Conservation (phyloP, 2,888 invertebrate genomes). For the Plagiodera versicolora region DNA sequence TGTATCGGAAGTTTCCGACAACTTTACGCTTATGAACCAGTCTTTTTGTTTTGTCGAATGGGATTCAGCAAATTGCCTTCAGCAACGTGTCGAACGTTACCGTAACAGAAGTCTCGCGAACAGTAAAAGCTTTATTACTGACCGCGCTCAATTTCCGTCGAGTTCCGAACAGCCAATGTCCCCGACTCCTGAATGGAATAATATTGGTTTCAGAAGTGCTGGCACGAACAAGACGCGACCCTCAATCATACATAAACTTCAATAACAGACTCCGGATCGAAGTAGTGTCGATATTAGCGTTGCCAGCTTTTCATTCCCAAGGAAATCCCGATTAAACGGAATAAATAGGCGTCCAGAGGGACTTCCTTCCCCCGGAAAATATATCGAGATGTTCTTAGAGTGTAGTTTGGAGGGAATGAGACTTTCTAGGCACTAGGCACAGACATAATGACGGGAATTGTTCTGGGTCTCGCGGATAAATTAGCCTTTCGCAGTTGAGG, state of each 20-base stretch:
- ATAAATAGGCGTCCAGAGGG: constrained; percentile 17
- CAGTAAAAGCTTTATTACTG: constrained; percentile 39
- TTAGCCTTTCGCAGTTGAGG: neutral
- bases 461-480: neutral
- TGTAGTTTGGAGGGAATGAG: neutral
- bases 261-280: constrained; percentile 29
- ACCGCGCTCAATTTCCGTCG: constrained; percentile 27
- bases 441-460: neutral
- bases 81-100: constrained; percentile 38
- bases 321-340: constrained; percentile 19
- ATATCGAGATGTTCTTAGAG: constrained; percentile 15
- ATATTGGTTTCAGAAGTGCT: constrained; percentile 34
- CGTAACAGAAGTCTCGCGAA: constrained; percentile 36
- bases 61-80: constrained; percentile 40
- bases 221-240: constrained; percentile 29
- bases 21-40: neutral
- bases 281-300: constrained; percentile 28
- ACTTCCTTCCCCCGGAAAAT: constrained; percentile 21
- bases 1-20: neutral
- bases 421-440: neutral
- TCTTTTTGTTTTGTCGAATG: constrained; percentile 35
- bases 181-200: constrained; percentile 34
- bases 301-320: constrained; percentile 22
- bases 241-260: constrained; percentile 27
- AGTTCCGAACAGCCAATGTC: constrained; percentile 32